Evolutionary conservation across 2,797 vertebrate species (phyloP), one percentile per base, ranked within the genome.

Genomic region (Distichodus sexfasciatus): DNA sequence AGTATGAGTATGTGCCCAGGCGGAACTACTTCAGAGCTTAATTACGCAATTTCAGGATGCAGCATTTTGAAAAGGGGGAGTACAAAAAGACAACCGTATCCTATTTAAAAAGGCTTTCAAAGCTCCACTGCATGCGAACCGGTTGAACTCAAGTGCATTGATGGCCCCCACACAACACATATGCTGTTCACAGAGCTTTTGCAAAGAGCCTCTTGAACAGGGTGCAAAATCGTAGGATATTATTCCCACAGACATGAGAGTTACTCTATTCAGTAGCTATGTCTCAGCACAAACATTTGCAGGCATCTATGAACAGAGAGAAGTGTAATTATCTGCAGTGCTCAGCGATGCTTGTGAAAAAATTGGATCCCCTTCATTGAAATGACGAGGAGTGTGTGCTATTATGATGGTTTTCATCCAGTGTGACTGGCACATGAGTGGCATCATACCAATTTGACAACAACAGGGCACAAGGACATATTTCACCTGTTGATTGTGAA

Each of bases 191-290:
- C 57, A 48, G 50, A 21, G 69, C 59, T 63, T 71, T 70, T 44
- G 54, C 55, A 54, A 71, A 73, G 46, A 66, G 61, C 48, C 76
- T 63, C 66, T 79, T 63, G 73, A 66, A 67, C 38, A 43, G 58
- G 65, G 48, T 67, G 55, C 53, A 51, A 72, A 64, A 54, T 33
- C 36, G 47, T 66, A 64, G 70, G 40, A 71, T 59, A 72, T 65
- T 66, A 66, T 72, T 57, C 65, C 38, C 48, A 57, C 33, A 60
- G 67, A 58, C 60, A 62, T 57, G 23, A 72, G 66, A 66, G 66
- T 71, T 63, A 26, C 51, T 21, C 43, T 51, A 63, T 79, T 72
- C 50, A 75, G 38, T 47, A 33, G 64, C 48, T 41, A 38, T 36
- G 17, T 60, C 53, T 66, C 29, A 58, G 54, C 54, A 66, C 58